Evolutionary conservation across 2,888 invertebrate genomes (phyloP), one percentile per base, ranked within the genome.

Genomic region (Drosophila subquinaria): DNA sequence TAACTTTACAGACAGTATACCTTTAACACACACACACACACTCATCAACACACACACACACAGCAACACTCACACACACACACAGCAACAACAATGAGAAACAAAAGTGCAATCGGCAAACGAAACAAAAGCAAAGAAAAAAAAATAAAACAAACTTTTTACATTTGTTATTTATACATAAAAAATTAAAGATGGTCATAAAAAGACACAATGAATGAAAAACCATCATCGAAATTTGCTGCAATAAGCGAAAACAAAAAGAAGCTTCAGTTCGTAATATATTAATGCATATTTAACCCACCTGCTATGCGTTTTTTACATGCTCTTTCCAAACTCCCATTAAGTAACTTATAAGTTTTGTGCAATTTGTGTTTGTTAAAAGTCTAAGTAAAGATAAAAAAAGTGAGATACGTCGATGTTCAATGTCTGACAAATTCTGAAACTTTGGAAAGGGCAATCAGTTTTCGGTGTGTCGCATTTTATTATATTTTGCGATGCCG

Each of bases 61-160:
- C 40, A 61, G n/a, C n/a, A n/a, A n/a, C n/a, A n/a, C n/a, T n/a
- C 43, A 64, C 36, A 61, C 23, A 63, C 51, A 66, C 56, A 48
- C 42, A 55, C 53, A 73, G 59, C 68, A 69, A 71, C 72, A 75
- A 64, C 52, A 35, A 53, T 48, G 15, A 51, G 67, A 69, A 74
- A 79, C 74, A 71, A 79, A 82, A 81, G 86, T 85, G 84, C 84
- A 85, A 85, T 84, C 70, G 72, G 80, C 70, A 74, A 77, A 73
- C 42, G 38, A 82, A 81, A 77, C 52, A 47, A 63, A 27, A 69
- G 59, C 30, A 42, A 68, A 17, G 17, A 55, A 20, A 68, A 62
- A 52, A 68, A 62, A 50, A 38, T n/a, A 27, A 45, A 73, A 68
- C 52, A 53, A 77, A 71, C 53, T 57, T 74, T 84, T 79, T 77